Percentiles rank a stretch among this genome's conserved stretches.
Evolutionary conservation across 1,140 invertebrate genomes (phyloP).

Genomic region (Saccostrea glomerata): DNA sequence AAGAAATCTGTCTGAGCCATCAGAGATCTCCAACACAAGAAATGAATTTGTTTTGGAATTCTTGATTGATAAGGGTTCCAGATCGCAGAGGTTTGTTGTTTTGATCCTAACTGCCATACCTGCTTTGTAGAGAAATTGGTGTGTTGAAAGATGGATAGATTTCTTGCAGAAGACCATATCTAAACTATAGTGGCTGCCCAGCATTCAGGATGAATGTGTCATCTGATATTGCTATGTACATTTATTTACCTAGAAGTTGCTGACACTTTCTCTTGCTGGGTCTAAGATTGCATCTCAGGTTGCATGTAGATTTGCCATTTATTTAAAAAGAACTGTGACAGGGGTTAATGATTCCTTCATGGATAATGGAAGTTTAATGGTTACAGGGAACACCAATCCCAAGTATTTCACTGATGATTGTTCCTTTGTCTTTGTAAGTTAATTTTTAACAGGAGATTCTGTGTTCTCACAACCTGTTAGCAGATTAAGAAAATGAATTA

Average conservation of each 20-base stretch:
- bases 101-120: not conserved
- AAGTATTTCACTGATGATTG: not conserved
- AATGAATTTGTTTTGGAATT: slow-evolving; percentile 37
- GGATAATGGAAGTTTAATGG: not conserved
- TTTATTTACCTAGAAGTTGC: not conserved
- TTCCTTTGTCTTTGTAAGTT: not conserved
- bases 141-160: not conserved
- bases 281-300: not conserved
- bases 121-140: not conserved
- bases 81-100: slow-evolving; percentile 4
- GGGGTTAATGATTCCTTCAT: not conserved
- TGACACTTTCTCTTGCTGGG: not conserved
- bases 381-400: not conserved
- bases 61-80: slow-evolving; percentile 29
- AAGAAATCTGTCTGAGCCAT: slow-evolving; percentile 23
- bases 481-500: too few relatives aligned
- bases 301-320: slow-evolving; percentile 4
- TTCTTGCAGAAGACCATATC: not conserved
- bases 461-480: too few relatives aligned
- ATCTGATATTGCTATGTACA: not conserved
- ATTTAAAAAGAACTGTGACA: not conserved
- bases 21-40: slow-evolving; percentile 21
- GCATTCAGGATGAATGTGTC: not conserved
- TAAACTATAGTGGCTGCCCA: not conserved
- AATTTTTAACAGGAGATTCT: too few relatives aligned